phyloP scores from a whole-genome alignment of 2,797 vertebrate species.

The Siniperca obscura region DNA sequence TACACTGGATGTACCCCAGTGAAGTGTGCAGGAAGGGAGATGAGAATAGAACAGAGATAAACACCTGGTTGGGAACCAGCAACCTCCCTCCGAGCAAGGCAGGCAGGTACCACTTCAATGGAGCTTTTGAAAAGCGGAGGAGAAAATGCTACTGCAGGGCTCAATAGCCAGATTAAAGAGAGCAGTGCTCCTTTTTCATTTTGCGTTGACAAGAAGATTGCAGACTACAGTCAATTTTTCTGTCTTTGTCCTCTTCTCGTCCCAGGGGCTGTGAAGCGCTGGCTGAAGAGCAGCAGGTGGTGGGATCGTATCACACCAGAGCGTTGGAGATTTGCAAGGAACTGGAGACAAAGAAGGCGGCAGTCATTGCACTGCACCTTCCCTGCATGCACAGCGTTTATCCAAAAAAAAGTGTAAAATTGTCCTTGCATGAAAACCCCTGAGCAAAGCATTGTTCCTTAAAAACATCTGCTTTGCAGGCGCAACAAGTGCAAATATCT shows the following conservation, averaged over 20 bases:
- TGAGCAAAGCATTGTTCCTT: conserved; percentile 48
- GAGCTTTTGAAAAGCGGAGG: conserved; percentile 61
- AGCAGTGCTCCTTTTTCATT: conserved; percentile 63
- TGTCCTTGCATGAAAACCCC: conserved; percentile 31
- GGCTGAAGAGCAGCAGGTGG: conserved; percentile 53
- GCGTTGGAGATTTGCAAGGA: conserved; percentile 5
- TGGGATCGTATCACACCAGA: conserved; percentile 46
- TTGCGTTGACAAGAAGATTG: conserved; percentile 81
- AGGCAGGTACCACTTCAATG: conserved; percentile 69
- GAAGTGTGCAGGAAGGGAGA: conserved; percentile 22
- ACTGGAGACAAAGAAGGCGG: neutral
- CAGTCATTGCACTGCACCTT: neutral
- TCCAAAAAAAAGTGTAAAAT: neutral
- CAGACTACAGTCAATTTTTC: conserved; percentile 73
- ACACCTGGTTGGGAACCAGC: conserved; percentile 72
- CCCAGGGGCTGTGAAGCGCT: conserved; percentile 38
- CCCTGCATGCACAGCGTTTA: neutral
- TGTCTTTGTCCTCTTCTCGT: conserved; percentile 71
- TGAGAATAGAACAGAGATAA: conserved; percentile 60
- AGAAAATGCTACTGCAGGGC: conserved; percentile 64
- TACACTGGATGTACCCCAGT: conserved; percentile 27
- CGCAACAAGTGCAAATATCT: conserved; percentile 77
- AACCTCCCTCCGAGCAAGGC: conserved; percentile 73
- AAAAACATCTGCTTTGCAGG: conserved; percentile 80
- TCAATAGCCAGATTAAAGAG: conserved; percentile 78